Percentiles rank a stretch among this genome's conserved stretches.
phyloP scores from a whole-genome alignment of 2,888 invertebrate genomes.

The Frankliniella intonsa region DNA sequence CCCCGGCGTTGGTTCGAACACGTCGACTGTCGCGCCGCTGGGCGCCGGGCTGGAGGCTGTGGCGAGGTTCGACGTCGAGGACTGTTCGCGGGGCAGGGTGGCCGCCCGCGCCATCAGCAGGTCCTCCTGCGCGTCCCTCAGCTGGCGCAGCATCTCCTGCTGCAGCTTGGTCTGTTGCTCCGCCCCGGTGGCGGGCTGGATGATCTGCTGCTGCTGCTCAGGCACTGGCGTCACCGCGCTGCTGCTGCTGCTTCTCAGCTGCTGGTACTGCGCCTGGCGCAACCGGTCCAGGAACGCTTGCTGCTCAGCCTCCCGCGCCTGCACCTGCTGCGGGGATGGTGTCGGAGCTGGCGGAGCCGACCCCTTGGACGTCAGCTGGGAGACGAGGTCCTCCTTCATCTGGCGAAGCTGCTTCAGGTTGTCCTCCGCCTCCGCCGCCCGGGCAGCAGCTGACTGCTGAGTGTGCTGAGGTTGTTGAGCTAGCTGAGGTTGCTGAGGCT shows the following conservation, averaged over 20 bases:
- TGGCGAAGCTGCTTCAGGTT: too few species aligned
- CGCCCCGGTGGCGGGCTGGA: neutral
- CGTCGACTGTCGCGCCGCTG: constrained; percentile 49
- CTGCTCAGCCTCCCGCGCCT: too few species aligned
- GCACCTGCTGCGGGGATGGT: too few species aligned
- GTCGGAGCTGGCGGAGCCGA: neutral
- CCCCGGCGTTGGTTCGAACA: constrained; percentile 54
- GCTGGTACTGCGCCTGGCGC: too few species aligned
- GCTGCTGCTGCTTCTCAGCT: too few species aligned
- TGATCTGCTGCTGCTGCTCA: neutral
- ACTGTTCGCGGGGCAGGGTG: constrained; percentile 45
- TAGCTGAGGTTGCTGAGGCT: too few species aligned
- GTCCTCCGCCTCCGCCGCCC: too few species aligned
- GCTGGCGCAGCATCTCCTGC: neutral
- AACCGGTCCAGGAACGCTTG: too few species aligned
- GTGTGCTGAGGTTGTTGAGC: too few species aligned
- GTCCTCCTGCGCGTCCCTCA: neutral
- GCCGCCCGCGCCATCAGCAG: neutral
- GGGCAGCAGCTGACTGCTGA: too few species aligned
- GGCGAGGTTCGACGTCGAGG: constrained; percentile 42
- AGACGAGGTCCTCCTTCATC: neutral
- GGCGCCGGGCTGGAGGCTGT: constrained; percentile 45
- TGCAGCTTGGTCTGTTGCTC: neutral
- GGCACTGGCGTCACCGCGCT: too few species aligned
- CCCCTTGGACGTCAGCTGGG: neutral